phyloP scores from a whole-genome alignment of 2,797 vertebrate species.

The Hozukius guyotensis region DNA sequence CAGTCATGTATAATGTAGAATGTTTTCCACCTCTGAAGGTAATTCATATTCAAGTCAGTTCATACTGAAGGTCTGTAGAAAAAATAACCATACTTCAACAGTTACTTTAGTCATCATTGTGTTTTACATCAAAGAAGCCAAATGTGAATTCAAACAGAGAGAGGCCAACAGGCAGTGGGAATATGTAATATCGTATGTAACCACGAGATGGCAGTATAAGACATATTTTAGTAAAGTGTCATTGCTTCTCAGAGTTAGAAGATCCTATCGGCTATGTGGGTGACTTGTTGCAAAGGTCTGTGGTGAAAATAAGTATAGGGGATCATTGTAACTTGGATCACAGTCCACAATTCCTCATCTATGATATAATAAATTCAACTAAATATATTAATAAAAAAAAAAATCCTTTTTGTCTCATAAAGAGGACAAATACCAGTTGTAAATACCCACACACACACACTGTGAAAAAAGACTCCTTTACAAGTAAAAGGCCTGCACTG shows the following conservation, averaged over 20 bases:
- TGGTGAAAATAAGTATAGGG: neutral
- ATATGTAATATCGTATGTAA: neutral
- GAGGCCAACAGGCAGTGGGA: neutral
- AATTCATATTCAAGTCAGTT: conserved; percentile 8
- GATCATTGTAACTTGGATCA: neutral
- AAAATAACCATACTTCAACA: neutral
- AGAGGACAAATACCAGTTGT: neutral
- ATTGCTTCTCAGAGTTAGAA: too few relatives aligned
- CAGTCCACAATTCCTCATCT: neutral
- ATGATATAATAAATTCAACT: neutral
- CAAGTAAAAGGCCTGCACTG: neutral
- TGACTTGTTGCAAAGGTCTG: neutral
- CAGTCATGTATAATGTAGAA: conserved; percentile 38
- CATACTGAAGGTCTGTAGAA: neutral
- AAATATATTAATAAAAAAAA: too few relatives aligned
- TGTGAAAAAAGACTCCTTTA: neutral
- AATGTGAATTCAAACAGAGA: neutral
- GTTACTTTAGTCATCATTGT: neutral
- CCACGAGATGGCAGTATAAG: conserved; percentile 54
- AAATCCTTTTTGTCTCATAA: neutral
- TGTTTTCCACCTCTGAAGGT: conserved; percentile 6
- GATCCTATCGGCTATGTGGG: neutral
- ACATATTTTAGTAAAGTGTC: neutral
- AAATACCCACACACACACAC: too few relatives aligned
- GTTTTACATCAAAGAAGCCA: conserved; percentile 6